phyloP scores from a whole-genome alignment of 2,113 vertebrate genomes.

The Gopherus flavomarginatus region DNA sequence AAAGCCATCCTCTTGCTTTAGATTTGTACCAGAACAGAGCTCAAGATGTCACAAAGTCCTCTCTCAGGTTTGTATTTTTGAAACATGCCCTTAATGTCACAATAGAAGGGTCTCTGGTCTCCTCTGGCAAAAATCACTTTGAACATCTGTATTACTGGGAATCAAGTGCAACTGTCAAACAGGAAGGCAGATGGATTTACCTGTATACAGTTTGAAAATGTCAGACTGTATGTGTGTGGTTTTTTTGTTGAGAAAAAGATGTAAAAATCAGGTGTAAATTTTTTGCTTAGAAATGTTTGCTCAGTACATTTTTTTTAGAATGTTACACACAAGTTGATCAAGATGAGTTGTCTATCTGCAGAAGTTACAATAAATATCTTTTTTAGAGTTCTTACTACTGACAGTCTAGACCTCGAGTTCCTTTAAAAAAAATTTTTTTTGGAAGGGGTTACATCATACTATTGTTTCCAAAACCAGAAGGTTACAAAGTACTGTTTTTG shows the following conservation, averaged over 20 bases:
- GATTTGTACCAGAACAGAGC: too few species aligned
- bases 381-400: neutral
- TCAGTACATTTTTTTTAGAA: neutral
- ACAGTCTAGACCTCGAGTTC: neutral
- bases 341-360: neutral
- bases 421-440: neutral
- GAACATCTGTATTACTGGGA: neutral
- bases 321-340: neutral
- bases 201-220: neutral
- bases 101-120: neutral
- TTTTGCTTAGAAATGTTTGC: neutral
- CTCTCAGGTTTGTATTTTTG: neutral
- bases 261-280: neutral
- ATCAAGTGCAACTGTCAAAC: neutral
- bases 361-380: neutral
- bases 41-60: neutral
- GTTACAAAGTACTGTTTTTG: neutral
- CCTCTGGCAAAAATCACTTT: neutral
- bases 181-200: neutral
- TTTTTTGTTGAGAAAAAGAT: neutral
- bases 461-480: neutral
- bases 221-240: neutral
- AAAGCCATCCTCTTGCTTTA: neutral
- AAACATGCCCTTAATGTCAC: neutral
- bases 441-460: neutral